These are phyloP conservation scores for Ardeotis arabs DNA, from an alignment of 2,113 vertebrate species.

Conservation along the genomic window DNA sequence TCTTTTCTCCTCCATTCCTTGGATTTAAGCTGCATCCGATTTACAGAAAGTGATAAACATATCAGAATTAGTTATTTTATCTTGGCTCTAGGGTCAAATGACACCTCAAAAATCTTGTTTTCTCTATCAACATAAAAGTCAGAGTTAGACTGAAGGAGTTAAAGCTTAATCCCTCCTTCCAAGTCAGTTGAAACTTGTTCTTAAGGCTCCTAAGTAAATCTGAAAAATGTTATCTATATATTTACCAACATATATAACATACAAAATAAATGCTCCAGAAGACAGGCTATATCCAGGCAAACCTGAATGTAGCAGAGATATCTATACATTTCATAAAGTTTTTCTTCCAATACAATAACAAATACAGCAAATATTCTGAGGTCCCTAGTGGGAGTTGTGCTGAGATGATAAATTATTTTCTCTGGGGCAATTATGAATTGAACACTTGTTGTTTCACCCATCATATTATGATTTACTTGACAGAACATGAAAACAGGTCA, in stretches of 20 bases:
- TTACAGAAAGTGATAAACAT: background rate
- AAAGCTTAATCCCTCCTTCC: background rate
- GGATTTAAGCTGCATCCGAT: background rate
- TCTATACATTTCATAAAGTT: background rate
- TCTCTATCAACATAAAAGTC: background rate
- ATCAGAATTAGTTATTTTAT: background rate
- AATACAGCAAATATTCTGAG: background rate
- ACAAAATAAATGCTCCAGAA: background rate
- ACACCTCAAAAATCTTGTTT: background rate
- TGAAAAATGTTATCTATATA: background rate
- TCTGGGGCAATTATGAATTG: conserved; percentile 4
- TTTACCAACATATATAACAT: background rate
- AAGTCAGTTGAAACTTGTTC: background rate
- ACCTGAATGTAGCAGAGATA: background rate
- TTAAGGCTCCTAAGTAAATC: background rate
- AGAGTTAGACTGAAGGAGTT: background rate
- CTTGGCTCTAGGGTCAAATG: background rate
- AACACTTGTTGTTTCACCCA: conserved; percentile 34
- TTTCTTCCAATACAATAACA: rapidly evolving
- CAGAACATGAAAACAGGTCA: conserved; percentile 40
- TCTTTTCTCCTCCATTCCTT: background rate
- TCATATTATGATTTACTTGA: conserved; percentile 20
- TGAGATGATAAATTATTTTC: conserved; percentile 36
- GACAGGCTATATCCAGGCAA: background rate
- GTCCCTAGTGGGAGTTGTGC: background rate